Evolutionary conservation across 2,888 invertebrate genomes (phyloP).

Genomic region (Eristalis arbustorum): DNA sequence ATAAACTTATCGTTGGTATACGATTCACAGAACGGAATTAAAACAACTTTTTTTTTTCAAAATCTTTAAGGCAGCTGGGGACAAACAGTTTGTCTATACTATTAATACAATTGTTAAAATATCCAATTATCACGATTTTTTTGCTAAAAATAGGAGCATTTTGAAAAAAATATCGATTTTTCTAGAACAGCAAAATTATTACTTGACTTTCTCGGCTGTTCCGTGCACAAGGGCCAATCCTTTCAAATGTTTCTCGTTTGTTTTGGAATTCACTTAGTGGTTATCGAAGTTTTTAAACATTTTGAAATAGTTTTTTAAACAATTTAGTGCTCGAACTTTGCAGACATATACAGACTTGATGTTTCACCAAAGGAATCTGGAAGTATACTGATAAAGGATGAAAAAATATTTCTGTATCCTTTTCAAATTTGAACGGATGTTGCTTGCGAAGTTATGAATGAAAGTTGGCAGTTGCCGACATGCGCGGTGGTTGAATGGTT

Average conservation of each 20-base stretch:
- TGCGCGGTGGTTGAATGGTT: slow-evolving; percentile 30
- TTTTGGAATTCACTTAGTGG: background rate
- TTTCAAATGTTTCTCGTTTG: background rate
- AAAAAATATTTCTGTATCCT: slow-evolving; percentile 61
- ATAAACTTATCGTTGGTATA: too few relatives aligned
- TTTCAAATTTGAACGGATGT: slow-evolving; percentile 50
- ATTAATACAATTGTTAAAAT: background rate
- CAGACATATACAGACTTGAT: background rate
- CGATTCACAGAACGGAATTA: too few relatives aligned
- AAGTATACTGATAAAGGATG: slow-evolving; percentile 57
- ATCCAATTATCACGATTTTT: background rate
- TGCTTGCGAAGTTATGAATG: slow-evolving; percentile 50
- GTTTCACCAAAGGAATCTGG: slow-evolving; percentile 27
- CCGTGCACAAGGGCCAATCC: slow-evolving; percentile 8
- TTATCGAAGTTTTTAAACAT: background rate
- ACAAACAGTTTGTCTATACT: too few relatives aligned
- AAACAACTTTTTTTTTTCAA: too few relatives aligned
- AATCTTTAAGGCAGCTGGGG: too few relatives aligned
- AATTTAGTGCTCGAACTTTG: background rate
- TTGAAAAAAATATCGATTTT: slow-evolving; percentile 52
- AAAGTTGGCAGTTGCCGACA: background rate
- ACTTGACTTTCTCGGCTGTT: slow-evolving; percentile 22
- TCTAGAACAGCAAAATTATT: slow-evolving; percentile 9
- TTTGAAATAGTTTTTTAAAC: slow-evolving; percentile 1
- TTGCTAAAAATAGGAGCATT: background rate